Conservation (phyloP, 1,140 invertebrate genomes). For the Physella acuta region DNA sequence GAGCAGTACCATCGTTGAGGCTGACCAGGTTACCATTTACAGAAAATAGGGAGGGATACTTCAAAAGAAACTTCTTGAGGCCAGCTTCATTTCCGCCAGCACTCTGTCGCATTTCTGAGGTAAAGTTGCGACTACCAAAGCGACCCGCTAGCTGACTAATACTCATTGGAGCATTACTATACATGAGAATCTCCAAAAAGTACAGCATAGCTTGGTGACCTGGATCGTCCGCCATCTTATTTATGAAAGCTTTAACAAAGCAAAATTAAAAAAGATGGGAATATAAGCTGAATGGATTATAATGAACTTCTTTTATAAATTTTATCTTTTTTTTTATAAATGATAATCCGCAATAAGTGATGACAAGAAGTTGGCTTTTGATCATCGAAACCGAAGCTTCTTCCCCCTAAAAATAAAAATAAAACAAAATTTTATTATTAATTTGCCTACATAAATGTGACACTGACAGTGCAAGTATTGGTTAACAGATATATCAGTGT, state of each 20-base stretch:
- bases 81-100: conserved; percentile 61
- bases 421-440: background rate
- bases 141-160: conserved; percentile 60
- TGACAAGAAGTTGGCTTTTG: conserved; percentile 21
- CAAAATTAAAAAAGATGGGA: background rate
- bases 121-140: conserved; percentile 60
- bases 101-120: conserved; percentile 59
- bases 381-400: conserved; percentile 21
- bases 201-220: conserved; percentile 62
- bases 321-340: conserved; percentile 3
- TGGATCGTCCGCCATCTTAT: conserved; percentile 57
- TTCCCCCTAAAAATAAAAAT: conserved; percentile 14
- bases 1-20: conserved; percentile 52
- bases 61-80: conserved; percentile 59
- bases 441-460: no score
- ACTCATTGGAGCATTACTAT: conserved; percentile 54
- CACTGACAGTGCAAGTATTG: no score
- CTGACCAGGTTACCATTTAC: conserved; percentile 58
- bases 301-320: background rate
- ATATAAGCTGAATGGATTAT: background rate
- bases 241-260: conserved; percentile 4
- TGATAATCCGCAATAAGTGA: no score
- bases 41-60: conserved; percentile 61
- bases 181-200: conserved; percentile 62
- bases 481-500: no score